Evolutionary conservation across 1,140 invertebrate species (phyloP).

Genomic region (Eufriesea mexicana): DNA sequence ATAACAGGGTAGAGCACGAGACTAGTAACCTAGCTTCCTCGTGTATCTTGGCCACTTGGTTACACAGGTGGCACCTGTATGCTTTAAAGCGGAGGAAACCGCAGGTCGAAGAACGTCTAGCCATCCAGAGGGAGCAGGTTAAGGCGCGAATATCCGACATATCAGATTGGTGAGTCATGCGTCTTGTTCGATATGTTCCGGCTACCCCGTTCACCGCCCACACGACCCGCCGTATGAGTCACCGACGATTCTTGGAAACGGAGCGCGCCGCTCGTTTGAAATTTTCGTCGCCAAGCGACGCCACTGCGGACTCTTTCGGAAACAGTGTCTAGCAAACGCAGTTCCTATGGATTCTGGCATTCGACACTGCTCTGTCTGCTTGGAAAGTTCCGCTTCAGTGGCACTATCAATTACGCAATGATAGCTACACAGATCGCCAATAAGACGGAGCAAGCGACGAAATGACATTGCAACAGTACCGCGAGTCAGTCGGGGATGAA

Average conservation of each 20-base stretch:
- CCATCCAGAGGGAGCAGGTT: conserved; percentile 60
- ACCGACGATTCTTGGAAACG: conserved; percentile 64
- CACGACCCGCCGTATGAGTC: conserved; percentile 60
- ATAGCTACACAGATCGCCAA: conserved; percentile 3
- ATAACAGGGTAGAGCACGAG: neutral
- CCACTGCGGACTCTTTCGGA: neutral
- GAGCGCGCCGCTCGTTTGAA: conserved; percentile 41
- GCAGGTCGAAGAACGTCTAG: conserved; percentile 52
- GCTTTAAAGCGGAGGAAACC: conserved; percentile 31
- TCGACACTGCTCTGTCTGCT: neutral
- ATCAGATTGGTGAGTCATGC: conserved; percentile 69
- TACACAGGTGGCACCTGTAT: conserved; percentile 47
- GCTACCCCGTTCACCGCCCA: conserved; percentile 68
- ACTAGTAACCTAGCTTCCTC: neutral
- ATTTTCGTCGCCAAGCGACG: conserved; percentile 54
- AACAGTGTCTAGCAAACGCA: neutral
- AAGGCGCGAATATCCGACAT: conserved; percentile 64
- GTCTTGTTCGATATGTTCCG: conserved; percentile 69
- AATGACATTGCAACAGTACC: conserved; percentile 3
- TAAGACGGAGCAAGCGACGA: neutral
- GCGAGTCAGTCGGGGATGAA: neutral
- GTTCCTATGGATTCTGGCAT: neutral
- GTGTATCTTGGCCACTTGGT: conserved; percentile 2
- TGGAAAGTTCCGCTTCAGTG: conserved; percentile 25
- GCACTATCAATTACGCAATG: conserved; percentile 36